These are phyloP conservation scores for Phlogophora meticulosa DNA, from an alignment of 2,888 invertebrate species.

Conservation along the genomic window DNA sequence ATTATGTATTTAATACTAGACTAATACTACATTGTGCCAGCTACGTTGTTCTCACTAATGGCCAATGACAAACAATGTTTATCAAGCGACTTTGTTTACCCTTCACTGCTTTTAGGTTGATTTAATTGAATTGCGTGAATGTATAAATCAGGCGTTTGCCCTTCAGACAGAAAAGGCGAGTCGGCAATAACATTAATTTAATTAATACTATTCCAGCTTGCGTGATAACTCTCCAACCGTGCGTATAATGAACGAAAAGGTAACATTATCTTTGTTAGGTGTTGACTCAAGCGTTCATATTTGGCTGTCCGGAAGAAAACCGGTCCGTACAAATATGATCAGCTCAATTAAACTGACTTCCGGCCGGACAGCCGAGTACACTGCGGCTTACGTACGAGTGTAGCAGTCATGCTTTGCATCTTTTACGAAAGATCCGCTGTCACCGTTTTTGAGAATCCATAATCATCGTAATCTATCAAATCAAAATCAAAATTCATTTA, in stretches of 20 bases:
- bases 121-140: constrained; percentile 21
- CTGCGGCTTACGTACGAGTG: constrained; percentile 9
- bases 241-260: too few relatives aligned
- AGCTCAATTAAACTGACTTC: constrained; percentile 38
- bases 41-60: constrained; percentile 41
- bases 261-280: not conserved
- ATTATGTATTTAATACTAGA: constrained; percentile 34
- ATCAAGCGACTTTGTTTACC: constrained; percentile 17
- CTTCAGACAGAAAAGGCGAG: constrained; percentile 37
- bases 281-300: constrained; percentile 23
- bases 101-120: constrained; percentile 24
- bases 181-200: constrained; percentile 25
- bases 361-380: constrained; percentile 10
- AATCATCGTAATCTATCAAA: constrained; percentile 36
- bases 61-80: constrained; percentile 11
- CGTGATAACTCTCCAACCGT: not conserved
- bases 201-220: constrained; percentile 20
- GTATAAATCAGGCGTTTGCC: constrained; percentile 3
- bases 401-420: constrained; percentile 2
- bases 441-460: constrained; percentile 1
- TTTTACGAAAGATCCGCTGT: not conserved
- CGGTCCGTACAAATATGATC: constrained; percentile 47
- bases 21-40: constrained; percentile 12
- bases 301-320: constrained; percentile 42
- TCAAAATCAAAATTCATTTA: too few relatives aligned